A percentile compares a stretch with the other conserved stretches of the same genome.
Conservation (phyloP, 2,797 vertebrate genomes). For the Falco berigora region DNA sequence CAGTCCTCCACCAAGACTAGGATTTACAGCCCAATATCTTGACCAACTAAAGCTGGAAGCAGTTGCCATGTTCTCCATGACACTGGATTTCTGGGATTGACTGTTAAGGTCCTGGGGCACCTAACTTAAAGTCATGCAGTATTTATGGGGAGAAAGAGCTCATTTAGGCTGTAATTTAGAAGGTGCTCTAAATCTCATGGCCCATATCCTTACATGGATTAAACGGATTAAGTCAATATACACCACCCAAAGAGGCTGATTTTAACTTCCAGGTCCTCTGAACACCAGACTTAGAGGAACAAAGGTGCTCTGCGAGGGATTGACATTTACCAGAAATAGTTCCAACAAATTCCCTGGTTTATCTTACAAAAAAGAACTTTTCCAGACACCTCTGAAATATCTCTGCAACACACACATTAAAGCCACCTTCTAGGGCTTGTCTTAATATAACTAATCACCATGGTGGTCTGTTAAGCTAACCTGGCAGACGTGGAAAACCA, state of each 20-base stretch:
- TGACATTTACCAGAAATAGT: not conserved
- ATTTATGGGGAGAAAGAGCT: not conserved
- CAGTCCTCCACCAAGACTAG: not conserved
- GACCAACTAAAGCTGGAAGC: conserved; percentile 2
- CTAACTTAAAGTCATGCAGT: not conserved
- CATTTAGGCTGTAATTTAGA: not conserved
- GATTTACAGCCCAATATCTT: conserved; percentile 48
- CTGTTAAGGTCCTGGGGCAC: not conserved
- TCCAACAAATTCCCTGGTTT: not conserved
- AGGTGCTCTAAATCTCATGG: not conserved
- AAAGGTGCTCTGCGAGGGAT: not conserved
- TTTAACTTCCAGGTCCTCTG: not conserved
- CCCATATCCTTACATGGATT: not conserved
- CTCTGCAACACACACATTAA: not conserved
- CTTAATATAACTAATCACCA: not conserved
- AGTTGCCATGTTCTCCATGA: not conserved
- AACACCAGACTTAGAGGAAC: not conserved
- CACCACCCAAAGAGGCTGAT: not conserved
- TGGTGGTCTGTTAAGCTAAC: not conserved
- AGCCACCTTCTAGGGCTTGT: not conserved
- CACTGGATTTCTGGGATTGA: not conserved
- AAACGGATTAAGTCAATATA: not conserved
- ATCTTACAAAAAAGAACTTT: not conserved
- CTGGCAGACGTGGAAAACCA: not conserved
- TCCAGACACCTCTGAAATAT: not conserved